A percentile compares a stretch with the other conserved stretches of the same genome.
Evolutionary conservation across 2,113 vertebrate species (phyloP).

Genomic region (Catharus minimus): DNA sequence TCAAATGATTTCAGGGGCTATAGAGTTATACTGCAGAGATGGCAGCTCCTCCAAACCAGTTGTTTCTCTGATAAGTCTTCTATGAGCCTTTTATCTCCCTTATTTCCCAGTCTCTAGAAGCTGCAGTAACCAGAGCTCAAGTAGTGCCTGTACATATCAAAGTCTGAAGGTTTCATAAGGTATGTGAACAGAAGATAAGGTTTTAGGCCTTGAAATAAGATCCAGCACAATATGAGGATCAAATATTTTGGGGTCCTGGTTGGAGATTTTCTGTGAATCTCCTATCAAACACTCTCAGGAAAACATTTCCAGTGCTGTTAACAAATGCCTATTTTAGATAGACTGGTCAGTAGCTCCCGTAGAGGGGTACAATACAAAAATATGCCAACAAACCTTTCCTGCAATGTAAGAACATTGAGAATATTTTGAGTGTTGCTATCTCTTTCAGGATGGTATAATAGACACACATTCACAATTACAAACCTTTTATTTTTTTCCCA

Average conservation of each 20-base stretch:
- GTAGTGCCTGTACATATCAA: neutral
- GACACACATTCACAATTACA: neutral
- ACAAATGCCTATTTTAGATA: neutral
- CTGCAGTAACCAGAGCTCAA: neutral
- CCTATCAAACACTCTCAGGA: neutral
- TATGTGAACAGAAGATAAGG: neutral
- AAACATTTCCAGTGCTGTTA: neutral
- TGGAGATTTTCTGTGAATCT: neutral
- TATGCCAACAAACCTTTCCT: neutral
- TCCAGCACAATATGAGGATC: neutral
- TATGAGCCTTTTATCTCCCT: neutral
- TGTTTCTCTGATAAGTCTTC: neutral
- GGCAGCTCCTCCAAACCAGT: neutral
- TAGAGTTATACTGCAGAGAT: neutral
- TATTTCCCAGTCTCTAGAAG: neutral
- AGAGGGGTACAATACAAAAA: neutral
- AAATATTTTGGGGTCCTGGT: neutral
- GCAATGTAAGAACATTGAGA: neutral
- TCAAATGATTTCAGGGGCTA: neutral
- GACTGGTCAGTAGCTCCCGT: neutral
- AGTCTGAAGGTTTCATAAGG: neutral
- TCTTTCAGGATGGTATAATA: neutral
- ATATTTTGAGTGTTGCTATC: neutral
- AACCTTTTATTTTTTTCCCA: neutral
- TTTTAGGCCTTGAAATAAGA: neutral